Base-by-base conservation (phyloP, 2,888 invertebrate genomes). In the Nemapogon koenigi region DNA sequence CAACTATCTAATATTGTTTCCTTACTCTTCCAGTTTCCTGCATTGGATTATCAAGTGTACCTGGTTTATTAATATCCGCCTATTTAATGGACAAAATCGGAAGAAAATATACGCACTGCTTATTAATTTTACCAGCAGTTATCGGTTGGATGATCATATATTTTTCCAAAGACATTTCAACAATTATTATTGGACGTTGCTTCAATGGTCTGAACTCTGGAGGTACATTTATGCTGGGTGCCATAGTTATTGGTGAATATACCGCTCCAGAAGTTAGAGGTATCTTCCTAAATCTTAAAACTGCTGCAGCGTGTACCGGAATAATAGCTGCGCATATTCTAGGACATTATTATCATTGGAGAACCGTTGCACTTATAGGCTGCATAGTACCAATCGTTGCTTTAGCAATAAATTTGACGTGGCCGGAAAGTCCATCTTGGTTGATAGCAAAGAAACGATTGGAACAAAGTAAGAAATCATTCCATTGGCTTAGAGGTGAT, bases 211-310 rank as follows among this genome's bases (percentile, higher is more conserved):
- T 67, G 2, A 49, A 61, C 0, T 49, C 52, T 1, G 59, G 57
- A 18, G 54, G 52, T 0, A 55, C 58, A 0, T 49, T 57, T 0
- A 46, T 53, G 0, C 40, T 67, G 8, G 64, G 63, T 38, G 61
- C 64, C 1, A 52, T 70, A 0, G 52, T 61, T 2, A 59, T 71
- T 1, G 66, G 68, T 31, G 71, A 71, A 44, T 69, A 62, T 35
- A 52, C 57, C 0, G 51, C 55, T n/a, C 69, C 70, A 1, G 49
- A 50, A 14, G 50, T 62, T 31, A 51, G 71, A 43, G 67, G 66
- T 16, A 55, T 61, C 22, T 69, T 64, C 16, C 43, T 72, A 1
- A 62, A 62, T 37, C 39, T 69, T 0, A 70, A 68, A 41, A 63
- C 62, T 1, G 53, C 62, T 1, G 45, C 55, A 1, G 51, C 62